Evolutionary conservation across 1,140 invertebrate species (phyloP), one percentile per base, ranked within the genome.

Genomic region (Cephus cinctus): DNA sequence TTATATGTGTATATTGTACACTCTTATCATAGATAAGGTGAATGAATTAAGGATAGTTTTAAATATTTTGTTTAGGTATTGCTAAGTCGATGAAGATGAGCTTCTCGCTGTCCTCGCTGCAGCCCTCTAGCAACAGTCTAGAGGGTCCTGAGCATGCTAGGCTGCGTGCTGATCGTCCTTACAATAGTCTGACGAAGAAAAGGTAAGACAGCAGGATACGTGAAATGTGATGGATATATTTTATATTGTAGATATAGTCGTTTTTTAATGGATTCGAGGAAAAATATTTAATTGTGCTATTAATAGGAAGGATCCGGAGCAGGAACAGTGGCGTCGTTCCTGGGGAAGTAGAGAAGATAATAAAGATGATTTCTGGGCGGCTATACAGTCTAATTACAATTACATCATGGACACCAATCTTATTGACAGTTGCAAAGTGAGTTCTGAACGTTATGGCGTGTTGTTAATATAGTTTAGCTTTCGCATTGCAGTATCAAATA

Each of bases 321-420:
- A 81, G 46, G 81, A 85, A 63, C 72, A 77, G 11, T 81, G 78
- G 80, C 80, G 85, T 34, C 80, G 85, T 46, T 85, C 83, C 21
- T 89, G 86, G 85, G 83, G 83, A 47, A 87, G 81, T n/a, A 74
- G 79, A 40, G 83, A 83, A 56, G 82, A 83, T 43, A 66, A 80
- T 52, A 84, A 84, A 73, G 86, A 94, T 76, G 91, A 94, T 65
- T 89, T 94, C 61, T 94, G 92, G 90, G 88, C 88, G 53, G 85
- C 90, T 32, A 84, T 94, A 60, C 86, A 90, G 61, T 85, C 89
- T 18, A 88, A 89, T 74, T 94, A 96, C 75, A 86, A 94, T 69
- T 96, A 91, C 71, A 89, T 96, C 63, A 94, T 96, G 92, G 90
- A 94, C 73, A 93, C 90, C 69, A 88, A 93, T 65, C 85, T 95